A percentile compares a stretch with the other conserved stretches of the same genome.
Conservation (phyloP, 35 echinoderm and acorn worm species). For the Apostichopus parvimensis region DNA sequence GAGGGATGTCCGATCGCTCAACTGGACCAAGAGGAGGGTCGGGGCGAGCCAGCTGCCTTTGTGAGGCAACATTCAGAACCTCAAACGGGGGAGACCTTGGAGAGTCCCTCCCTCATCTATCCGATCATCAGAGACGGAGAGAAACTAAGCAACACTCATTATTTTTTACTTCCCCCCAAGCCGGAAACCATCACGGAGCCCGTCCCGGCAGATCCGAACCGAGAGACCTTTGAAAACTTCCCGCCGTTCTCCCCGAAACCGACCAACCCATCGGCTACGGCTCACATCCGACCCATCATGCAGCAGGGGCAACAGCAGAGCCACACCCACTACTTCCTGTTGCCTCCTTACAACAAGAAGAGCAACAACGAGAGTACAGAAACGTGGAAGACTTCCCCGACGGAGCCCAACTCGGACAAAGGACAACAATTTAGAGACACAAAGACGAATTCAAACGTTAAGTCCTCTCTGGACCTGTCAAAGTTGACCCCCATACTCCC, state of each 20-base stretch:
- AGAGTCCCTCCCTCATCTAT: slow-evolving; percentile 64
- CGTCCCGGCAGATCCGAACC: background rate
- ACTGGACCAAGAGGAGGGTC: background rate
- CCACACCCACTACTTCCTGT: slow-evolving; percentile 71
- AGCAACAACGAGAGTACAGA: background rate
- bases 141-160: slow-evolving; percentile 95
- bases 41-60: background rate
- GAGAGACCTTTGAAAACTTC: slow-evolving; percentile 68
- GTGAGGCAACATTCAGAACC: slow-evolving; percentile 34
- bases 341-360: slow-evolving; percentile 38
- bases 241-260: slow-evolving; percentile 52
- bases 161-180: slow-evolving; percentile 90
- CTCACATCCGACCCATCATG: slow-evolving; percentile 81
- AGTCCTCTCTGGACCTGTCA: slow-evolving; percentile 71
- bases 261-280: slow-evolving; percentile 39
- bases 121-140: slow-evolving; percentile 87
- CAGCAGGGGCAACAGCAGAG: slow-evolving; percentile 59
- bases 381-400: background rate
- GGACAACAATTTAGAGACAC: background rate
- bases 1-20: slow-evolving; percentile 58
- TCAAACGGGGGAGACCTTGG: background rate
- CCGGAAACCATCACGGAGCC: slow-evolving; percentile 41
- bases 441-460: background rate
- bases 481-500: slow-evolving; percentile 86
- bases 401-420: background rate